Base-by-base conservation (phyloP, 2,797 vertebrate species). In the Eulemur albifrons region DNA sequence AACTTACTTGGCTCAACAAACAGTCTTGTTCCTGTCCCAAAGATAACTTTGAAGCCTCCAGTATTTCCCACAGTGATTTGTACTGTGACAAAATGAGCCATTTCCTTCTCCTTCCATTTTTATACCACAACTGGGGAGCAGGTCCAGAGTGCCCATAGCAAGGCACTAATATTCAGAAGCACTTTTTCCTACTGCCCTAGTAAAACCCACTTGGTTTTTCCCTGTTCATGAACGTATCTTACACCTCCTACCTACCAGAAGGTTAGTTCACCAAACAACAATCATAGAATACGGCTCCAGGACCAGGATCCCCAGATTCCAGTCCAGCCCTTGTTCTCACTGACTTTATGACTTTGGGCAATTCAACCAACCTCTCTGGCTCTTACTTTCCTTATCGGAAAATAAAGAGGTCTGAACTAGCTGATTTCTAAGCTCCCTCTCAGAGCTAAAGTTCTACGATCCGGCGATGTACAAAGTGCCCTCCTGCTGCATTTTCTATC, bases 1-100 rank as follows among this genome's bases (percentile, higher is more conserved):
- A 79, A 95, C 97, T 98, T 97, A 97, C 98, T 97, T 94, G 97
- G 50, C 90, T 96, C 7, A 84, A 98, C 87, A 52, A 84, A 48
- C 52, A 98, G 79, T 35, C 72, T 97, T 79, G 97, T 97, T 93
- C 97, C 98, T 87, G 76, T 94, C 54, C 98, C 96, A 70, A 97
- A 98, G 63, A 65, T 25, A 72, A 91, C 0, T 76, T 72, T 67
- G 81, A 18, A 95, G 73, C 25, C 12, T 82, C 4, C 48, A 4
- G 35, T 79, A 59, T 81, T 96, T 32, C 93, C 80, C 97, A 98
- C 97, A 97, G 89, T 97, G 96, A 93, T 97, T 96, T 93, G 38
- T 73, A 76, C 88, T 95, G 11, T 75, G 54, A 95, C 96, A 96
- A 97, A 96, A 96, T 96, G 52, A 61, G 35, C 32, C 45, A 52